phyloP scores from a whole-genome alignment of 1,140 invertebrate species.

The Tyrophagus putrescentiae region DNA sequence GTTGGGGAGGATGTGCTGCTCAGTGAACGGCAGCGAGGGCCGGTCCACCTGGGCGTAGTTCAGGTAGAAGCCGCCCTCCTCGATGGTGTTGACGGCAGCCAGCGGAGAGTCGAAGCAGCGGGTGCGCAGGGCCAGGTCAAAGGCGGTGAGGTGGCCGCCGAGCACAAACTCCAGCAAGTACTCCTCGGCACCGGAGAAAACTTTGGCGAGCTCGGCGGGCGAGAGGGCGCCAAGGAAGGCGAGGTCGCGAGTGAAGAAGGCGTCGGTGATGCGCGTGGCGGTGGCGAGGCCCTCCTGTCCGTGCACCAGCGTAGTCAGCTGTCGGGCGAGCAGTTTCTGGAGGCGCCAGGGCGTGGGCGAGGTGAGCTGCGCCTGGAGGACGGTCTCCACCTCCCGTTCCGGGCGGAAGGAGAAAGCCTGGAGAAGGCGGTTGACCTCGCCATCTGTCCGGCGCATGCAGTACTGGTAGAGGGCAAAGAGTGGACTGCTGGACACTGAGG shows the following conservation, averaged over 20 bases:
- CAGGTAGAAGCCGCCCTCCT: slow-evolving; percentile 20
- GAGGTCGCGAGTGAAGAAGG: slow-evolving; percentile 57
- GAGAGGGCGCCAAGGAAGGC: slow-evolving; percentile 49
- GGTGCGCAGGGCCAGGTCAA: slow-evolving; percentile 62
- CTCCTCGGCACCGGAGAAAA: slow-evolving; percentile 53
- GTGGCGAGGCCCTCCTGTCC: slow-evolving; percentile 59
- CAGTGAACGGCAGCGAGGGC: not conserved
- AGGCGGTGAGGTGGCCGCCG: slow-evolving; percentile 44
- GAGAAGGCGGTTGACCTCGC: slow-evolving; percentile 61
- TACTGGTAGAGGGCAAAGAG: too few species aligned
- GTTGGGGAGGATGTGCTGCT: slow-evolving; percentile 20
- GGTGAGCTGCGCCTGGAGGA: slow-evolving; percentile 51
- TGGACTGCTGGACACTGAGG: too few species aligned
- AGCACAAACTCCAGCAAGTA: slow-evolving; percentile 49
- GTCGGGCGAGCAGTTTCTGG: slow-evolving; percentile 62
- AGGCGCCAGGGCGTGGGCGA: slow-evolving; percentile 56
- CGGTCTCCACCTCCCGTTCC: slow-evolving; percentile 48
- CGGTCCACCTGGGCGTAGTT: slow-evolving; percentile 6
- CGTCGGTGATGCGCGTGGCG: slow-evolving; percentile 48
- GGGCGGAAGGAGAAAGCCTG: slow-evolving; percentile 70
- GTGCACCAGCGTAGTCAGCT: slow-evolving; percentile 71
- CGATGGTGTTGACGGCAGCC: slow-evolving; percentile 11
- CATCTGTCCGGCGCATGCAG: slow-evolving; percentile 62
- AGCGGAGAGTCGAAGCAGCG: slow-evolving; percentile 57
- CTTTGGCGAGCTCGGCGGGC: slow-evolving; percentile 46